A percentile compares a stretch with the other conserved stretches of the same genome.
Evolutionary conservation across 2,888 invertebrate genomes (phyloP).

Genomic region (Gymnoscelis rufifasciata): DNA sequence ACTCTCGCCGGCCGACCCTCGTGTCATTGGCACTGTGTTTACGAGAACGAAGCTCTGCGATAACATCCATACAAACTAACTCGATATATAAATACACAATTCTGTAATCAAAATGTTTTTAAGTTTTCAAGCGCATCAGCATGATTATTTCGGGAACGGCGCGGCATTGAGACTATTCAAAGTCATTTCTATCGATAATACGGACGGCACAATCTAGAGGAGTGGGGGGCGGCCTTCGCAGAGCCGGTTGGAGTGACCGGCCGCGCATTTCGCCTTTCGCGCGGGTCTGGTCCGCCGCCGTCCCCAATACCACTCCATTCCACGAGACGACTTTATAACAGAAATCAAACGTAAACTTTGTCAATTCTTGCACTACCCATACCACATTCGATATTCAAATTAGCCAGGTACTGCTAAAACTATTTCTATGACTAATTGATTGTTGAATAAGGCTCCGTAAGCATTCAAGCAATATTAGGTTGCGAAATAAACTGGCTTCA

Average conservation of each 20-base stretch:
- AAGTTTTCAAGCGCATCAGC: constrained; percentile 1
- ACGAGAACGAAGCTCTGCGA: constrained; percentile 45
- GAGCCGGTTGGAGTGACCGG: constrained; percentile 67
- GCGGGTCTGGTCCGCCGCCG: constrained; percentile 59
- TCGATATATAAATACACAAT: no score
- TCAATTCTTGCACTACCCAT: no score
- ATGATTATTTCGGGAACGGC: constrained; percentile 17
- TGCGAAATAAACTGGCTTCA: not conserved
- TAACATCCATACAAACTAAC: constrained; percentile 31
- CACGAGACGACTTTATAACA: constrained; percentile 21
- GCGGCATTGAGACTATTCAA: constrained; percentile 28
- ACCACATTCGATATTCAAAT: no score
- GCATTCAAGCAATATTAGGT: no score
- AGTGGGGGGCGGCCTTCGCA: constrained; percentile 73
- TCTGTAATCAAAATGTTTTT: no score
- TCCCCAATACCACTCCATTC: constrained; percentile 48
- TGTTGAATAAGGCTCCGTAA: no score
- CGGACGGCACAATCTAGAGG: constrained; percentile 48
- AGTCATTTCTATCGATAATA: constrained; percentile 55
- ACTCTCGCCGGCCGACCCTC: constrained; percentile 47
- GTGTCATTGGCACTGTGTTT: constrained; percentile 75
- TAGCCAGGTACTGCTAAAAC: no score
- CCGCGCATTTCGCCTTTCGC: constrained; percentile 76
- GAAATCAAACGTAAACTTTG: not conserved
- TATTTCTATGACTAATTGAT: no score